Percentiles rank a stretch among this genome's conserved stretches.
These are phyloP conservation scores for Oikopleura dioica DNA, from an alignment of 23 tunicate genomes.

Conservation along the genomic window DNA sequence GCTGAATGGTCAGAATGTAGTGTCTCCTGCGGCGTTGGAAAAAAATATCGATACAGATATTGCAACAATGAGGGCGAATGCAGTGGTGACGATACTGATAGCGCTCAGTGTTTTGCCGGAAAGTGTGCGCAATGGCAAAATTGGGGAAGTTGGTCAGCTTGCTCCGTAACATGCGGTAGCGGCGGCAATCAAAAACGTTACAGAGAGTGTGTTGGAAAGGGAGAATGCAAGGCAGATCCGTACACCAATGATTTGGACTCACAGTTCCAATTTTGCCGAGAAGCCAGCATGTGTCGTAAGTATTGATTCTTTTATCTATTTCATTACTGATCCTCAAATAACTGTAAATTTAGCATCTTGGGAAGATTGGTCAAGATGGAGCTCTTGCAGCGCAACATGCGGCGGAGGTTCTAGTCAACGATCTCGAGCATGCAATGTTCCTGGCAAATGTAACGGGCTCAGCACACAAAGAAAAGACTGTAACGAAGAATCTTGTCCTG, in stretches of 20 bases:
- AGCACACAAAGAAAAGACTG: background rate
- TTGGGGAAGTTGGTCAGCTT: background rate
- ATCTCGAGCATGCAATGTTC: background rate
- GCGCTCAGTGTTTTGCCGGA: background rate
- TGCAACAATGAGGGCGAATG: background rate
- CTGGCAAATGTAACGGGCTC: background rate
- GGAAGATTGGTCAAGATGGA: background rate
- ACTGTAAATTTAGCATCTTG: background rate
- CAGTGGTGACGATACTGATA: background rate
- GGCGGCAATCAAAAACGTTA: background rate
- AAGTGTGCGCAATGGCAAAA: background rate
- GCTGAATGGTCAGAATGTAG: background rate
- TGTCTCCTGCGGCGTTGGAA: background rate
- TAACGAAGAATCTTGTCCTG: background rate
- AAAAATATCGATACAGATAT: background rate
- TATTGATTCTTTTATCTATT: background rate
- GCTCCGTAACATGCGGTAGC: conserved; percentile 3
- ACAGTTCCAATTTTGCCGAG: background rate
- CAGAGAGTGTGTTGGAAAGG: no score
- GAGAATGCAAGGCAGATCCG: no score
- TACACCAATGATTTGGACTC: no score
- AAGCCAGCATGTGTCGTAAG: background rate
- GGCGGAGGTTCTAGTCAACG: background rate
- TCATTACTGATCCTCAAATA: no score
- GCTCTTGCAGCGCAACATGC: background rate